These are phyloP conservation scores for Agrotis clavis DNA, from an alignment of 2,888 invertebrate species.

Conservation along the genomic window DNA sequence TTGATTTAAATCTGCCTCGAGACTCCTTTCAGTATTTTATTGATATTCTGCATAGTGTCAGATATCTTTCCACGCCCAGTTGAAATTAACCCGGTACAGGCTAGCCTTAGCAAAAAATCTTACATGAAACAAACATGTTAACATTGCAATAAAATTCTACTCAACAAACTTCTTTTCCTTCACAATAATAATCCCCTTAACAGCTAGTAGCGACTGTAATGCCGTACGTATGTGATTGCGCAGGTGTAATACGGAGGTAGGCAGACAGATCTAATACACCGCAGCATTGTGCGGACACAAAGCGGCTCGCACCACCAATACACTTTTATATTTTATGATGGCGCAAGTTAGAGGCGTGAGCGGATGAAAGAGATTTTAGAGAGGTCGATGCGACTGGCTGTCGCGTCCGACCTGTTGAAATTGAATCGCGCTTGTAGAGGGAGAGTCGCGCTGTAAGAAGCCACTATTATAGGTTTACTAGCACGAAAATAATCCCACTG, in stretches of 20 bases:
- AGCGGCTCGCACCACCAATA: slow-evolving; percentile 68
- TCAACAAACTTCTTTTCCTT: not conserved
- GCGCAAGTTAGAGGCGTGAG: slow-evolving; percentile 19
- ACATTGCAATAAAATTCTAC: slow-evolving; percentile 11
- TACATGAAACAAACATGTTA: not conserved
- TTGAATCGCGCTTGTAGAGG: too few species aligned
- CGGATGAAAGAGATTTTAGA: not conserved
- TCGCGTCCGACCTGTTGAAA: too few species aligned
- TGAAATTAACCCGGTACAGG: too few species aligned
- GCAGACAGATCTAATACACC: slow-evolving; percentile 67
- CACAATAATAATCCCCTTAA: slow-evolving; percentile 23
- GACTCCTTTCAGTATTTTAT: too few species aligned
- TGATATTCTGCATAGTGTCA: too few species aligned
- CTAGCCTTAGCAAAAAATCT: too few species aligned
- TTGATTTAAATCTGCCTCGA: too few species aligned
- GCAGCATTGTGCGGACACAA: slow-evolving; percentile 73
- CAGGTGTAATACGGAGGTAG: slow-evolving; percentile 54
- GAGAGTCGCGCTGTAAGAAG: too few species aligned
- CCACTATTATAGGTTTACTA: too few species aligned
- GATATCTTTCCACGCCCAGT: too few species aligned
- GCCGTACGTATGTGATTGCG: slow-evolving; percentile 49
- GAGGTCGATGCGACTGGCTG: too few species aligned
- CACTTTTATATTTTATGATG: slow-evolving; percentile 67
- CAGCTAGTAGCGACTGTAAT: slow-evolving; percentile 15
- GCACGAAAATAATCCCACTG: too few species aligned